phyloP scores from a whole-genome alignment of 2,888 invertebrate species.

The Aromia moschata region DNA sequence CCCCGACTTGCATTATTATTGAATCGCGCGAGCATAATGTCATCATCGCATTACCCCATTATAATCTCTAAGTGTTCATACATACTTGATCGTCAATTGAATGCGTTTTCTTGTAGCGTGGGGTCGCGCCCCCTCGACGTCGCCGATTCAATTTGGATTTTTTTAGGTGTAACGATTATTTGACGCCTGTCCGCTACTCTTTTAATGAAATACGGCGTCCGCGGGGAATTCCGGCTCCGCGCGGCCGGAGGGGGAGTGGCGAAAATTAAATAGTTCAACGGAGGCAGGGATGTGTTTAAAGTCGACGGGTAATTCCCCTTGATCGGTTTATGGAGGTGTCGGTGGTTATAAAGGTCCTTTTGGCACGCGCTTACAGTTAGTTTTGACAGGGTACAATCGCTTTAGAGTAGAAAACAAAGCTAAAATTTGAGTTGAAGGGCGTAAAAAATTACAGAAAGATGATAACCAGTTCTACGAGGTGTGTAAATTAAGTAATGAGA shows the following conservation, averaged over 20 bases:
- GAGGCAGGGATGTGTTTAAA: constrained; percentile 56
- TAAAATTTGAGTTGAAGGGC: too few relatives aligned
- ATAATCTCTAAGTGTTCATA: constrained; percentile 62
- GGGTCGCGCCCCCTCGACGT: constrained; percentile 67
- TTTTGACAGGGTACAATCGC: too few relatives aligned
- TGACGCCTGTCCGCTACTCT: constrained; percentile 58
- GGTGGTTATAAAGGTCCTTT: constrained; percentile 54
- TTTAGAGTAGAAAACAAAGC: too few relatives aligned
- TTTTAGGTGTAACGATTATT: constrained; percentile 64
- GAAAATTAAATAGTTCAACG: constrained; percentile 61
- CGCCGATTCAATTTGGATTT: constrained; percentile 75
- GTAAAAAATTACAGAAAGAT: too few relatives aligned
- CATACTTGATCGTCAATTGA: constrained; percentile 63
- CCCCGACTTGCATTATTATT: constrained; percentile 40
- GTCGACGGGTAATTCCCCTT: constrained; percentile 49
- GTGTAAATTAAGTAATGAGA: too few relatives aligned
- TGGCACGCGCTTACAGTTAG: too few relatives aligned
- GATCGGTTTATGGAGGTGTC: constrained; percentile 53
- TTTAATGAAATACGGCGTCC: constrained; percentile 63
- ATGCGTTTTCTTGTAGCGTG: constrained; percentile 58
- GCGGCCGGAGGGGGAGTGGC: constrained; percentile 50
- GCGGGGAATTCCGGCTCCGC: constrained; percentile 54
- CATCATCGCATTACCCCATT: constrained; percentile 50
- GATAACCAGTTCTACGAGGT: too few relatives aligned
- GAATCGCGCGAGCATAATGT: constrained; percentile 56